Evolutionary conservation across 2,888 invertebrate genomes (phyloP).

Genomic region (Plebejus melissa): DNA sequence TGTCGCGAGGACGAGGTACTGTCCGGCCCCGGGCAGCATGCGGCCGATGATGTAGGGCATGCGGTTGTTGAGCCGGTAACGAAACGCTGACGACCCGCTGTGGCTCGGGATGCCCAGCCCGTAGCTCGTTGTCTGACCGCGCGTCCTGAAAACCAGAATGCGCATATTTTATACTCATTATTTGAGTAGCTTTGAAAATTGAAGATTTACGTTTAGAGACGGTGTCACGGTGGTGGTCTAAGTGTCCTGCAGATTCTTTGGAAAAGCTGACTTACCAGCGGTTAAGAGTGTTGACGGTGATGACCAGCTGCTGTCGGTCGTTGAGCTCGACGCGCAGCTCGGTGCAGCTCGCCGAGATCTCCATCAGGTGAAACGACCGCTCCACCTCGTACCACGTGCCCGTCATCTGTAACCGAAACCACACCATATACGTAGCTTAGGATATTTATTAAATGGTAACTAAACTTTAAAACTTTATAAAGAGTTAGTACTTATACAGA

Average conservation of each 20-base stretch:
- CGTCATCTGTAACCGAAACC: conserved; percentile 70
- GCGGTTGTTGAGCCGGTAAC: conserved; percentile 80
- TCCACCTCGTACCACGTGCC: conserved; percentile 88
- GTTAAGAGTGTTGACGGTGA: conserved; percentile 81
- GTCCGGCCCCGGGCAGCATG: conserved; percentile 84
- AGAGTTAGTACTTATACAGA: too few species aligned
- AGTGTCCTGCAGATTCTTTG: too few species aligned
- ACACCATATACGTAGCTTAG: neutral
- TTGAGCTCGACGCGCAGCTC: conserved; percentile 79
- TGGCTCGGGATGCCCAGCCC: conserved; percentile 82
- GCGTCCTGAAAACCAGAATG: conserved; percentile 74
- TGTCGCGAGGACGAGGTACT: conserved; percentile 84
- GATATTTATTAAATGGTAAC: too few species aligned
- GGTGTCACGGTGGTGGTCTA: too few species aligned
- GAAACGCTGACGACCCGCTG: conserved; percentile 77
- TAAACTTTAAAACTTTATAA: too few species aligned
- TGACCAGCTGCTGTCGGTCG: conserved; percentile 74
- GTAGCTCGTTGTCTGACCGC: conserved; percentile 77
- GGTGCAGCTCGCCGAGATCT: conserved; percentile 84
- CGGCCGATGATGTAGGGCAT: conserved; percentile 83
- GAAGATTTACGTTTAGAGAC: too few species aligned
- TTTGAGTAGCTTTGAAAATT: too few species aligned
- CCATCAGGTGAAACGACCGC: conserved; percentile 86
- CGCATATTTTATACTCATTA: neutral
- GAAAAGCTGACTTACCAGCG: conserved; percentile 65